Evolutionary conservation across 2,797 vertebrate genomes (phyloP).

Genomic region (Diglossa cyanea): DNA sequence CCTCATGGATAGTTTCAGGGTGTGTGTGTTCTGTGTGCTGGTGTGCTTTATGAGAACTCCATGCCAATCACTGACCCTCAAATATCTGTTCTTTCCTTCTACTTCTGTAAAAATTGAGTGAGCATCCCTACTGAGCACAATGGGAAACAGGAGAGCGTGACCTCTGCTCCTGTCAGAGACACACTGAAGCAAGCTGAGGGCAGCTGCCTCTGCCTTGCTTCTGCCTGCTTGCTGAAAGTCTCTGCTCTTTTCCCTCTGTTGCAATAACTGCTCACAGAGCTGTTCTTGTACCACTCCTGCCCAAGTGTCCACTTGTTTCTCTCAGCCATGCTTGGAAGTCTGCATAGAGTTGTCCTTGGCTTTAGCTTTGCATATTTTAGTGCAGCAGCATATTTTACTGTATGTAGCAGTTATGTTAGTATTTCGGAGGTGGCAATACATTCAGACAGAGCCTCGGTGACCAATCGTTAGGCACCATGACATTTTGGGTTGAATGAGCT

Average conservation of each 20-base stretch:
- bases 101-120: background rate
- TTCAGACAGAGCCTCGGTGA: background rate
- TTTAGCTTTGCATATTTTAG: background rate
- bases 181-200: background rate
- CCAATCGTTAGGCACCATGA: background rate
- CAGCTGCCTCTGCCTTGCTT: background rate
- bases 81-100: background rate
- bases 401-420: background rate
- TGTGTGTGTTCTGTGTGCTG: background rate
- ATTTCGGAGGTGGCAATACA: background rate
- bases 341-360: background rate
- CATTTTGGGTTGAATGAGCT: background rate
- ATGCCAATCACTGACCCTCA: background rate
- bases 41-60: background rate
- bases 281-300: background rate
- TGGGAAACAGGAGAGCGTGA: background rate
- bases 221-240: background rate
- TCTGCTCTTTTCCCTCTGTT: background rate
- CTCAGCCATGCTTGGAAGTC: background rate
- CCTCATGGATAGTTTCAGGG: background rate
- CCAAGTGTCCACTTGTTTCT: background rate
- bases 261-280: background rate
- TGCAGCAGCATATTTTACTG: background rate
- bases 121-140: background rate
- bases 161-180: background rate